Base-by-base conservation (phyloP, 2,113 vertebrate genomes). In the Probosciger aterrimus region DNA sequence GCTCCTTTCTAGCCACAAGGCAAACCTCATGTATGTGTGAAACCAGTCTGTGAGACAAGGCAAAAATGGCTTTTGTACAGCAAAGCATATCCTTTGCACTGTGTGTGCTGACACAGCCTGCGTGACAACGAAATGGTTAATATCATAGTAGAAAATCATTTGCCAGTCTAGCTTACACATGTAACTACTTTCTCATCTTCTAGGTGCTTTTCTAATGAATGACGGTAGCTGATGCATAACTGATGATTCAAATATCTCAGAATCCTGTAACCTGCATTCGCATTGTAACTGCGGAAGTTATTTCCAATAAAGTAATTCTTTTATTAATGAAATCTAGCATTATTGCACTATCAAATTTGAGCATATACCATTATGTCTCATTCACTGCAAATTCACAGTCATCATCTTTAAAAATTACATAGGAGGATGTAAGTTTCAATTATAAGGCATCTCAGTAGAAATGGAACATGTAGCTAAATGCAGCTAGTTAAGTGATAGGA, bases 291-390 rank as follows among this genome's bases (percentile, higher is more conserved):
- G 80, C 18, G 83, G 65, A 76, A 81, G 27, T 82, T 88, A 84
- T 93, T 94, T 95, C 65, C 69, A 90, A 68, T 78, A 68, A 93
- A 68, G 55, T 78, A 93, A 92, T 90, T 88, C 1, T 84, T 94
- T 86, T 57, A 73, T 87, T 96, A 95, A 93, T 69, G 62, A 91
- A 94, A 92, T 84, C 57, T 50, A 73, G 8, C 15, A 69, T 69
- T 76, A 93, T n/a, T 47, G 23, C 22, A 30, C 44, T 73, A 33
- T 82, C 92, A 95, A 93, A 94, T 68, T 33, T 86, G 31, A 86
- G 15, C 52, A 44, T 52, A 89, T 84, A 76, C 41, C 7, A 13
- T 77, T 92, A 39, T 62, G 41, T 86, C 57, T 91, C 57, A 87
- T 93, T 93, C 88, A 88, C 35, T 75, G 18, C 55, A 79, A 82